A percentile compares a stretch with the other conserved stretches of the same genome.
Evolutionary conservation across 92 coral and sea anemone species (phyloP).

Genomic region (Zoanthus sociatus): DNA sequence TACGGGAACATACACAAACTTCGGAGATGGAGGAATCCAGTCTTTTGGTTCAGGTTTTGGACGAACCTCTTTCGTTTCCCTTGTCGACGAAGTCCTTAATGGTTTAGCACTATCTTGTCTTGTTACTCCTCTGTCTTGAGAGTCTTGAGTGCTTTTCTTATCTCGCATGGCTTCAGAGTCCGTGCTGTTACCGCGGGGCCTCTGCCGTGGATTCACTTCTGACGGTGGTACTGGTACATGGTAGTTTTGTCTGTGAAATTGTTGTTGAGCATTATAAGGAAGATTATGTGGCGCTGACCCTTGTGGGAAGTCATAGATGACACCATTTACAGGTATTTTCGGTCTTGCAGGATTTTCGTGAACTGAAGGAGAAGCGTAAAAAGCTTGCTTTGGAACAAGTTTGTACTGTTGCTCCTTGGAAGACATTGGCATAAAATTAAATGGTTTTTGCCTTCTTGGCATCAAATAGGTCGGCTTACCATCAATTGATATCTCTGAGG

Average conservation of each 20-base stretch:
- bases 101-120: constrained; percentile 32
- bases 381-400: constrained; percentile 29
- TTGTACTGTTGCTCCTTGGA: constrained; percentile 34
- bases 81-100: constrained; percentile 55
- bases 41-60: constrained; percentile 83
- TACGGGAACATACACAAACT: constrained; percentile 85
- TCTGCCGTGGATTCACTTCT: constrained; percentile 16
- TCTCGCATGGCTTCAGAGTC: constrained; percentile 32
- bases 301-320: constrained; percentile 42
- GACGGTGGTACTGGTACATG: constrained; percentile 3
- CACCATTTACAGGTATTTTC: constrained; percentile 42
- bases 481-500: constrained; percentile 64
- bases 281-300: constrained; percentile 12
- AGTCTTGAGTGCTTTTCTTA: constrained; percentile 22
- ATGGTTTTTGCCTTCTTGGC: constrained; percentile 45
- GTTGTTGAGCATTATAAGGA: constrained; percentile 11
- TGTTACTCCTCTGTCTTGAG: constrained; percentile 14
- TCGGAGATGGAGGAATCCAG: constrained; percentile 70
- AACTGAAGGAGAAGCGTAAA: constrained; percentile 6
- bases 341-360: constrained; percentile 36
- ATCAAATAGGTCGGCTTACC: constrained; percentile 48
- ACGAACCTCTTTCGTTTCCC: constrained; percentile 76
- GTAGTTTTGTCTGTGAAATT: constrained; percentile 25
- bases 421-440: constrained; percentile 27
- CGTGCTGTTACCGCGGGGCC: constrained; percentile 37